Conservation (phyloP, 2,888 invertebrate genomes). For the Drosophila atroscutellata region DNA sequence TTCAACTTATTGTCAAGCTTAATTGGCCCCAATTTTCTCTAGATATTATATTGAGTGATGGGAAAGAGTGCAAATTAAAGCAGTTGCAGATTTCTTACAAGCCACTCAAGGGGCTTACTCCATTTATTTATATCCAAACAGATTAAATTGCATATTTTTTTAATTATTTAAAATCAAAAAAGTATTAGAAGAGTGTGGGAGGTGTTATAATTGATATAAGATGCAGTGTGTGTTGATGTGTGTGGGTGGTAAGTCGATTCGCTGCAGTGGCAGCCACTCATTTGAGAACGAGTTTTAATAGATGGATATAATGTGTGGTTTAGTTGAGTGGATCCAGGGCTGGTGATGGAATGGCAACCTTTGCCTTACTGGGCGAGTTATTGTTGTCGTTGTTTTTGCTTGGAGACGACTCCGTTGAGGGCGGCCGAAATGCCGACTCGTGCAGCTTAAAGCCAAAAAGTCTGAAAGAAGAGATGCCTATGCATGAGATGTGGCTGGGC, state of each 20-base stretch:
- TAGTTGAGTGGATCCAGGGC: not conserved
- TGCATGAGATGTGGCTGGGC: not conserved
- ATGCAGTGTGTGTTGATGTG: not conserved
- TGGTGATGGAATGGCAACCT: not conserved
- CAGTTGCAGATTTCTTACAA: too few species aligned
- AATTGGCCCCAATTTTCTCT: constrained; percentile 1
- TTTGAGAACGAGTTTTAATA: constrained; percentile 9
- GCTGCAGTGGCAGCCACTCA: not conserved
- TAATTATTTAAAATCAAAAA: not conserved
- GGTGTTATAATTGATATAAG: not conserved
- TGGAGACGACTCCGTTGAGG: not conserved
- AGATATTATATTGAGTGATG: constrained; percentile 1
- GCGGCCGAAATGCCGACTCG: constrained; percentile 37
- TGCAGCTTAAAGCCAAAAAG: constrained; percentile 62
- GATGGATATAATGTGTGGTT: not conserved
- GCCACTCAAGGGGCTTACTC: not conserved
- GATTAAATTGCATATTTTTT: not conserved
- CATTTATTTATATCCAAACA: not conserved
- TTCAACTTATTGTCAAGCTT: constrained; percentile 1
- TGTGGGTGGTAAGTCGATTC: not conserved
- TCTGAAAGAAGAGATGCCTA: constrained; percentile 14
- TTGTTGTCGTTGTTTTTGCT: not conserved
- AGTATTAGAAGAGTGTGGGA: not conserved
- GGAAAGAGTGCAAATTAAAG: not conserved
- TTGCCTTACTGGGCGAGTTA: not conserved